Percentiles rank a stretch among this genome's conserved stretches.
Conservation (phyloP, 1,140 invertebrate species). For the Ips nitidus region DNA sequence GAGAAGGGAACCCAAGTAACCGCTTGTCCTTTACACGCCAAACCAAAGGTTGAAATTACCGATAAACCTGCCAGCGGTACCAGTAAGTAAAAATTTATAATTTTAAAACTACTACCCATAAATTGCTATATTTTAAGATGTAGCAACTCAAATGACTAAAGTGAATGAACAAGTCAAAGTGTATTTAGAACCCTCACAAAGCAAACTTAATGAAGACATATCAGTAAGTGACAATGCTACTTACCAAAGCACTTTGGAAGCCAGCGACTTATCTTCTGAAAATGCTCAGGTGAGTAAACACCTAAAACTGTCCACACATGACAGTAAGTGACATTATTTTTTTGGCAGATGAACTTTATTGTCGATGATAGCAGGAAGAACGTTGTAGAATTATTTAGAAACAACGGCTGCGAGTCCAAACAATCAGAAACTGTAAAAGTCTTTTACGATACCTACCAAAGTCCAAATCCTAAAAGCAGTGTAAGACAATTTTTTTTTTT, state of each 20-base stretch:
- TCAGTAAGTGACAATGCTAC: slow-evolving; percentile 1
- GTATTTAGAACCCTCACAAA: slow-evolving; percentile 2
- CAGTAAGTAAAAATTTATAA: background rate
- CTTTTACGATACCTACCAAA: slow-evolving; percentile 20
- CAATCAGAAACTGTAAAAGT: slow-evolving; percentile 14
- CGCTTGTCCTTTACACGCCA: slow-evolving; percentile 23
- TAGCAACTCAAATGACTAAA: background rate
- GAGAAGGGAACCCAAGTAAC: slow-evolving; percentile 28
- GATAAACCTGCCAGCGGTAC: too few relatives aligned
- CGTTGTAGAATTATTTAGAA: slow-evolving; percentile 21
- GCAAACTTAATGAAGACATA: slow-evolving; percentile 1
- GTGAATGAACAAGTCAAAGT: background rate
- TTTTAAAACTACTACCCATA: background rate
- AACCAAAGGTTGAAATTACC: background rate
- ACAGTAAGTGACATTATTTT: background rate
- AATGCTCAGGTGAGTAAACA: slow-evolving; percentile 8
- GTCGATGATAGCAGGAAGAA: slow-evolving; percentile 15
- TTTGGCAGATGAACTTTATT: slow-evolving; percentile 6
- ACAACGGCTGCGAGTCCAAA: background rate
- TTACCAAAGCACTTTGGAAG: slow-evolving; percentile 16
- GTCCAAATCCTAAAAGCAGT: background rate
- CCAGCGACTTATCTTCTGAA: slow-evolving; percentile 5
- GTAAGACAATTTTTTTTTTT: too few relatives aligned
- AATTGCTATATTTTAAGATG: background rate
- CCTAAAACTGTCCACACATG: background rate